A percentile compares a stretch with the other conserved stretches of the same genome.
Evolutionary conservation across 1,140 invertebrate species (phyloP).

Genomic region (Heliothis subflexa): DNA sequence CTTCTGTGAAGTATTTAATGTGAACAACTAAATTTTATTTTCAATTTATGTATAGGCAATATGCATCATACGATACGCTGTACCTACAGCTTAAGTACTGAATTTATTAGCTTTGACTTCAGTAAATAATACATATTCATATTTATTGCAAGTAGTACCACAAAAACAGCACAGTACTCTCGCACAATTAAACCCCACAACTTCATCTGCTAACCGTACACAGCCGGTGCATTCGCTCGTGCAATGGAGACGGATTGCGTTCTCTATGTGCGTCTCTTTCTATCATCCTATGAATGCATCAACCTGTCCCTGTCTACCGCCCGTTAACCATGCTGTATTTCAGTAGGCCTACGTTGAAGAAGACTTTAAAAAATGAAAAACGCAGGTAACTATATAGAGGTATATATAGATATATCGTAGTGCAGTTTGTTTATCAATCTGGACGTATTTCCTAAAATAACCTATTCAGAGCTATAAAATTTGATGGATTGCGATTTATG

Average conservation of each 20-base stretch:
- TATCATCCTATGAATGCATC: constrained; percentile 47
- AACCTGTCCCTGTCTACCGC: constrained; percentile 42
- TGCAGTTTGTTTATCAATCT: background rate
- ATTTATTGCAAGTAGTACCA: background rate
- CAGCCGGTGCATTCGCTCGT: constrained; percentile 67
- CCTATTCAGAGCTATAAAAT: background rate
- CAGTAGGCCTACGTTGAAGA: constrained; percentile 28
- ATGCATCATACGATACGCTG: no score
- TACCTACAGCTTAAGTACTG: no score
- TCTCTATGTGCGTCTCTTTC: constrained; percentile 58
- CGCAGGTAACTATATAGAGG: constrained; percentile 24
- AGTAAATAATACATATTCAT: background rate
- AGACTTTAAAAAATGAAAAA: constrained; percentile 42
- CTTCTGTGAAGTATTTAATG: no score
- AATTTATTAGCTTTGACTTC: background rate
- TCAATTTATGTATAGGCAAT: no score
- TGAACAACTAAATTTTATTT: no score
- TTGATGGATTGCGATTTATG: constrained; percentile 11
- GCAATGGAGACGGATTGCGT: constrained; percentile 60
- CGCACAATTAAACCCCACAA: background rate
- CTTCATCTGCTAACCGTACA: constrained; percentile 63
- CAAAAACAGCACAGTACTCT: background rate
- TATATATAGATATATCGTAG: background rate
- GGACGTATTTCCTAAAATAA: background rate
- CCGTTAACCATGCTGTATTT: constrained; percentile 37